Evolutionary conservation across 2,888 invertebrate genomes (phyloP), one percentile per base, ranked within the genome.

Genomic region (Drosophila fungiperda): DNA sequence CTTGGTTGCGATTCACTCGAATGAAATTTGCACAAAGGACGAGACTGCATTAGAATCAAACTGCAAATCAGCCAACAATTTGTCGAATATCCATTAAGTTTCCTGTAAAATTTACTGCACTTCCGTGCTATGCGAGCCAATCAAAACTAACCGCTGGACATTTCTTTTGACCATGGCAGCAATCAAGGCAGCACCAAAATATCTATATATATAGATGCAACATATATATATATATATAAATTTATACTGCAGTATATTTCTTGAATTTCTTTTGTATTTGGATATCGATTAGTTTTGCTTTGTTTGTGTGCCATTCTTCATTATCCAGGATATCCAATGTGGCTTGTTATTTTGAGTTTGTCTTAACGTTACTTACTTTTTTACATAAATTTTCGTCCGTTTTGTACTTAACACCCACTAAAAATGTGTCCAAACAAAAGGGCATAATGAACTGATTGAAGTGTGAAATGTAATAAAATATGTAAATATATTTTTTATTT

Each of bases 21-120:
- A 66, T 45, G 38, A 8, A 50, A 42, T 60, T 53, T 40, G 36
- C 20, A 64, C 23, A 59, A 49, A 45, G 52, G 38, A n/a, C 32
- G 20, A 33, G 20, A 8, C 49, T 60, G 48, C 61, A 32, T 50
- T 61, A 68, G 70, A 80, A 55, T 70, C 82, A 76, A 68, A 75
- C 70, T 68, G 64, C 69, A 76, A 83, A 78, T 85, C 85, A 76
- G 70, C 73, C 67, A 66, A 63, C 68, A 62, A 83, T 83, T 76
- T 79, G 68, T 68, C 63, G 70, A 45, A 23, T 68, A 76, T 82
- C 73, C 76, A 65, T 76, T 73, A 76, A 74, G 82, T 73, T 82
- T 84, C 63, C 79, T 71, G 68, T 53, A 76, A 76, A 73, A 72
- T 83, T 83, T 80, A 76, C 74, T 80, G 84, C 84, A 79, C 66